A percentile compares a stretch with the other conserved stretches of the same genome.
phyloP scores from a whole-genome alignment of 1,140 invertebrate species.

The Calycopis cecrops region DNA sequence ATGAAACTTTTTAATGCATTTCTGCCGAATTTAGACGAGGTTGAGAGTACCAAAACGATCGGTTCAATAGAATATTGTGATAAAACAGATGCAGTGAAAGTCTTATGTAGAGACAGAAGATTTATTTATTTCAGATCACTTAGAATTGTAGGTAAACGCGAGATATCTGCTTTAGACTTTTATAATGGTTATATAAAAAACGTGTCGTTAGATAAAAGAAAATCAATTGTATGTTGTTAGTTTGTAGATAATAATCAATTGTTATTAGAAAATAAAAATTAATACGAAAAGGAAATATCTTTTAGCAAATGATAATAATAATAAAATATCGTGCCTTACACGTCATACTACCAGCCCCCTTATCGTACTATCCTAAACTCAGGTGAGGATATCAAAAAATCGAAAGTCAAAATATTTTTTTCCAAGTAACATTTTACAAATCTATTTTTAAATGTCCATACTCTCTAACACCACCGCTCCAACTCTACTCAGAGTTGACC shows the following conservation, averaged over 20 bases:
- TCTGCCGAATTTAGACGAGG: constrained; percentile 30
- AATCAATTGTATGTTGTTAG: constrained; percentile 26
- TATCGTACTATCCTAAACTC: too few species aligned
- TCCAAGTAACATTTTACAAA: too few species aligned
- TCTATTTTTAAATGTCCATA: too few species aligned
- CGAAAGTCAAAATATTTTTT: too few species aligned
- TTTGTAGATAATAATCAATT: neutral
- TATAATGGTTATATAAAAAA: constrained; percentile 81
- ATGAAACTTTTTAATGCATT: constrained; percentile 79
- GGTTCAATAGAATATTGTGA: constrained; percentile 75
- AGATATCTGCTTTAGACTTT: constrained; percentile 80
- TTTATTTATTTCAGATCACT: constrained; percentile 77
- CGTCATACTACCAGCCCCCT: too few species aligned
- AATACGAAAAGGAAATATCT: neutral
- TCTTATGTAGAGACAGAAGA: constrained; percentile 76
- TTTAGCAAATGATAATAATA: too few species aligned
- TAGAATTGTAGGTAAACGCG: constrained; percentile 75
- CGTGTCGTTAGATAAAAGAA: constrained; percentile 40
- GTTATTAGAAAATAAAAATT: neutral
- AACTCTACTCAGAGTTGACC: too few species aligned
- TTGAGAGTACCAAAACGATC: constrained; percentile 29
- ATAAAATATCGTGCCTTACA: too few species aligned
- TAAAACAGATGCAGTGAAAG: constrained; percentile 66
- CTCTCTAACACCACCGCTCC: too few species aligned
- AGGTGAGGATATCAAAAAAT: too few species aligned